Percentiles rank a stretch among this genome's conserved stretches.
phyloP scores from a whole-genome alignment of 2,888 invertebrate genomes.

The Torymus tubicola region DNA sequence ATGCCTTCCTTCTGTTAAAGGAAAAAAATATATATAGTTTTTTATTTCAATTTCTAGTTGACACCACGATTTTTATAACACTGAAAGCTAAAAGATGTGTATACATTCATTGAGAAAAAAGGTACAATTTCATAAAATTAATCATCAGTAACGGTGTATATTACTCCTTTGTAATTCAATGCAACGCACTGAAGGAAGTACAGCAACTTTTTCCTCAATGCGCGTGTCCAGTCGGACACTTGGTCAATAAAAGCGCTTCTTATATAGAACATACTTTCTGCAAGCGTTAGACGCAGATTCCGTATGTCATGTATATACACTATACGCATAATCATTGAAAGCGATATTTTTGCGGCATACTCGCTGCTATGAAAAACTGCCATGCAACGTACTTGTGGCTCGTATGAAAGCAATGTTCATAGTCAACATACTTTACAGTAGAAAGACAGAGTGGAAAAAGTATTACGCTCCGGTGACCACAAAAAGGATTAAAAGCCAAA shows the following conservation, averaged over 20 bases:
- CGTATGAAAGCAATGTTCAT: slow-evolving; percentile 17
- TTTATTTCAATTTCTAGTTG: slow-evolving; percentile 35
- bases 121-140: background rate
- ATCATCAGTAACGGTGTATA: background rate
- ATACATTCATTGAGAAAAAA: slow-evolving; percentile 17
- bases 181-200: background rate
- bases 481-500: slow-evolving; percentile 9
- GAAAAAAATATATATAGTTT: too few species aligned
- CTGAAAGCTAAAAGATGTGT: slow-evolving; percentile 59
- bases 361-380: slow-evolving; percentile 35
- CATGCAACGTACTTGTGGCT: slow-evolving; percentile 42
- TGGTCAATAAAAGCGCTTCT: slow-evolving; percentile 13
- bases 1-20: too few species aligned
- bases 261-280: slow-evolving; percentile 9
- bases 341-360: slow-evolving; percentile 26
- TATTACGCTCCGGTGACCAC: background rate
- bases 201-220: slow-evolving; percentile 34
- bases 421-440: slow-evolving; percentile 11
- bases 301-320: background rate
- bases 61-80: slow-evolving; percentile 58
- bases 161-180: background rate
- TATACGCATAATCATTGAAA: slow-evolving; percentile 24
- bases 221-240: background rate
- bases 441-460: background rate
- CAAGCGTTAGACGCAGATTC: slow-evolving; percentile 18